These are phyloP conservation scores for Saguinus imperator DNA, from an alignment of 2,113 vertebrate genomes.

Conservation along the genomic window DNA sequence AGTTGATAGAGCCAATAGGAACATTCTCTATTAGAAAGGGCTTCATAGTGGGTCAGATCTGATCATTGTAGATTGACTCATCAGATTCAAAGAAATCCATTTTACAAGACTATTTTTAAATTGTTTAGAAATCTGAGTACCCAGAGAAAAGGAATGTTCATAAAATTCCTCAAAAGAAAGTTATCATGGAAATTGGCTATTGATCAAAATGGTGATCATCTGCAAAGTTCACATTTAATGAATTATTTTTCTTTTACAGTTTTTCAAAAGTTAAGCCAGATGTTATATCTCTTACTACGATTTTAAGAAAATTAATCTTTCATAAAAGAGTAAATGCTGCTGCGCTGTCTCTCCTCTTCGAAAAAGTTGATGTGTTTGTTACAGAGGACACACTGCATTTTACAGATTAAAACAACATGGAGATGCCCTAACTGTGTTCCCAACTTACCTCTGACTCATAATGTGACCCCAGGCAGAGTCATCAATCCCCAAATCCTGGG, in stretches of 20 bases:
- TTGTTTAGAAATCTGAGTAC: background rate
- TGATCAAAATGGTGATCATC: background rate
- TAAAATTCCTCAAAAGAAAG: conserved; percentile 69
- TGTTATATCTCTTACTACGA: background rate
- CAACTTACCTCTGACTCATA: conserved; percentile 64
- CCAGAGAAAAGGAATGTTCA: conserved; percentile 55
- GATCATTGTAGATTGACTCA: conserved; percentile 6
- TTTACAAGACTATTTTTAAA: conserved; percentile 56
- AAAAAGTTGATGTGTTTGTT: background rate
- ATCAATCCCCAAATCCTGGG: conserved; percentile 11
- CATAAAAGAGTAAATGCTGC: background rate
- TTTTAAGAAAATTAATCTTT: conserved; percentile 20
- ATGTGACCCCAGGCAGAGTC: conserved; percentile 33
- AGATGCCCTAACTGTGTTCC: conserved; percentile 36
- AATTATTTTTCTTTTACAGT: background rate
- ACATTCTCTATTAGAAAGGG: background rate
- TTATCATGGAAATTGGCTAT: conserved; percentile 47
- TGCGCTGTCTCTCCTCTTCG: background rate
- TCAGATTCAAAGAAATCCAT: conserved; percentile 23
- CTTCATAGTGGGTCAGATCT: background rate
- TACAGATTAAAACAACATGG: background rate
- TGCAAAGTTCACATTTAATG: conserved; percentile 31
- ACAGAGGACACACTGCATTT: background rate
- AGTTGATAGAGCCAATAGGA: background rate
- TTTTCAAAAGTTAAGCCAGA: conserved; percentile 49